A percentile compares a stretch with the other conserved stretches of the same genome.
phyloP scores from a whole-genome alignment of 2,888 invertebrate species.

The Lissonota sp. region DNA sequence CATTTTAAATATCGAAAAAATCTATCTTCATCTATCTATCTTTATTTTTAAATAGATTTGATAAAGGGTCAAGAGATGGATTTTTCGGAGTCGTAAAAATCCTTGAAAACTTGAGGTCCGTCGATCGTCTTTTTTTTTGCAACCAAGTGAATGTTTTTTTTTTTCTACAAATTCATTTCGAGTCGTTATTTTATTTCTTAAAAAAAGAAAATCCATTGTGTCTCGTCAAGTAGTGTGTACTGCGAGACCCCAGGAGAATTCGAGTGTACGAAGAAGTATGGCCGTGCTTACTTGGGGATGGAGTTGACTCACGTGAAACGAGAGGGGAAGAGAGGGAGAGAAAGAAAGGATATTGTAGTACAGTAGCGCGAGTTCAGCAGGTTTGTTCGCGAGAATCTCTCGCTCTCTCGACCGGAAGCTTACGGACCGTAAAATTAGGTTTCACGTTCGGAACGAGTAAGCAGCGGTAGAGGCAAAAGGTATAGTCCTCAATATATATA shows the following conservation, averaged over 20 bases:
- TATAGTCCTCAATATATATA: conserved; percentile 16
- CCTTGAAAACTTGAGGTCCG: no score
- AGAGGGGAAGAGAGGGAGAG: conserved; percentile 35
- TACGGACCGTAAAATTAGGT: conserved; percentile 73
- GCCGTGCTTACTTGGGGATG: conserved; percentile 31
- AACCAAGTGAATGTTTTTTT: not conserved
- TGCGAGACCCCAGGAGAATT: conserved; percentile 35
- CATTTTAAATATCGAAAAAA: no score
- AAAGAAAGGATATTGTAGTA: conserved; percentile 49
- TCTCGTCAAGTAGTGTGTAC: conserved; percentile 28
- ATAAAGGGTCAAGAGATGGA: no score
- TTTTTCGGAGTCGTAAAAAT: no score
- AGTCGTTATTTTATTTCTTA: not conserved
- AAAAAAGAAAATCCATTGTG: conserved; percentile 45
- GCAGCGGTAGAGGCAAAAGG: conserved; percentile 45
- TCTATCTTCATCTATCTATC: no score
- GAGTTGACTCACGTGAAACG: conserved; percentile 16
- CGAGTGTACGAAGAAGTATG: conserved; percentile 48
- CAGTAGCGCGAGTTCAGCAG: conserved; percentile 67
- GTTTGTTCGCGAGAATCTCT: conserved; percentile 59
- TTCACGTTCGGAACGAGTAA: conserved; percentile 66
- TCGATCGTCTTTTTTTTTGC: not conserved
- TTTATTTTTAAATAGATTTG: no score
- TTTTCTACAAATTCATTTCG: no score
- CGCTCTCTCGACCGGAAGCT: conserved; percentile 64